phyloP scores from a whole-genome alignment of 1,140 invertebrate genomes.

The Trichonephila clavata region DNA sequence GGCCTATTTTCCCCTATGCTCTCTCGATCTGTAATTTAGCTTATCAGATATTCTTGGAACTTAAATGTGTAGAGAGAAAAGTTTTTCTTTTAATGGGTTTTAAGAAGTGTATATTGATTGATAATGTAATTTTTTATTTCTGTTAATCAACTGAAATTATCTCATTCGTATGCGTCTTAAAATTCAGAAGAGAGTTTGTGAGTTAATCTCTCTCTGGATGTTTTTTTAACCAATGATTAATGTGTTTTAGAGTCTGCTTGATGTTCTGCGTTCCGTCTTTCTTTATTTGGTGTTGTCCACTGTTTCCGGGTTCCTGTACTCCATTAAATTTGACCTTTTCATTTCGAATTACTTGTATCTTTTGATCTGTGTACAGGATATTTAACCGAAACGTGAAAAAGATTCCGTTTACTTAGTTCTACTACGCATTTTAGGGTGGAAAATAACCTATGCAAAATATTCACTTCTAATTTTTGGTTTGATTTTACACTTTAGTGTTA shows the following conservation, averaged over 20 bases:
- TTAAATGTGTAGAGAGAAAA: too few species aligned
- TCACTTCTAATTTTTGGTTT: background rate
- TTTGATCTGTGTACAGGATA: background rate
- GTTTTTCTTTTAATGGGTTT: too few species aligned
- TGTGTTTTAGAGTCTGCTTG: background rate
- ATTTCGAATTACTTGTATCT: background rate
- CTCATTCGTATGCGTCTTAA: too few species aligned
- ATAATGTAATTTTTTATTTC: too few species aligned
- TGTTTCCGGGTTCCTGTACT: background rate
- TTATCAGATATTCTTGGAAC: too few species aligned
- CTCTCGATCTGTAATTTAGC: too few species aligned
- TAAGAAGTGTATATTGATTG: too few species aligned
- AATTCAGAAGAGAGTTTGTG: too few species aligned
- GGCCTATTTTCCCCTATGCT: too few species aligned
- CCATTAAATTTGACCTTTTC: conserved; percentile 21
- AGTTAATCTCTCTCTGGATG: background rate
- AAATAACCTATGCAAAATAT: too few species aligned
- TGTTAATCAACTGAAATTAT: too few species aligned
- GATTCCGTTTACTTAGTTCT: background rate
- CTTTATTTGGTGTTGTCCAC: background rate
- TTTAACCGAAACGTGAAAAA: background rate
- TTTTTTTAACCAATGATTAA: background rate
- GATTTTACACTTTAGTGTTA: background rate
- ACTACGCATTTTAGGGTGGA: background rate
- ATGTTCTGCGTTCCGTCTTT: background rate